phyloP scores from a whole-genome alignment of 2,113 vertebrate genomes.

The Seriola rivoliana region DNA sequence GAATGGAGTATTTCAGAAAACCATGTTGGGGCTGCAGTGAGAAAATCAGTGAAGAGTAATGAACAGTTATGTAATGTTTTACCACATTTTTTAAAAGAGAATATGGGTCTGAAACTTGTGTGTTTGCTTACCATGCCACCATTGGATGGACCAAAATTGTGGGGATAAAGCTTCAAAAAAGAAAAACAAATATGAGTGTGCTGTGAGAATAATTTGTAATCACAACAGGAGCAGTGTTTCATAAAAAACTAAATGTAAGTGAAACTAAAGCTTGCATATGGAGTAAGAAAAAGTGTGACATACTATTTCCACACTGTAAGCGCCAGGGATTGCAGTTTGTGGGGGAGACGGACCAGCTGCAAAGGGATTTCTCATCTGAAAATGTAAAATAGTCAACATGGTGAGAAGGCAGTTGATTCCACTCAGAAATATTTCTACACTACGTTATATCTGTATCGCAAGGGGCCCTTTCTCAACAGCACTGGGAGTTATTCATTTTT shows the following conservation, averaged over 20 bases:
- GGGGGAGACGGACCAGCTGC: constrained; percentile 47
- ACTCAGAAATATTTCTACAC: background rate
- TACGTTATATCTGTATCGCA: too few relatives aligned
- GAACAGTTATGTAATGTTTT: background rate
- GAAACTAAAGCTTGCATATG: background rate
- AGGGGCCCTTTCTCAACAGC: background rate
- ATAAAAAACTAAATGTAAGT: background rate
- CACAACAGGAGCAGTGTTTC: background rate
- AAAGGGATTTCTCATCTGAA: constrained; percentile 65
- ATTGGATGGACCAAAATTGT: constrained; percentile 65
- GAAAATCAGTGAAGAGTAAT: background rate
- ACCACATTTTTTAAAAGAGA: background rate
- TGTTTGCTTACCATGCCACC: constrained; percentile 58
- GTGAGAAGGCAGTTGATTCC: background rate
- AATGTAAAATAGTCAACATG: background rate
- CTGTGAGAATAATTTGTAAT: background rate
- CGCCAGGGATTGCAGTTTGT: constrained; percentile 63
- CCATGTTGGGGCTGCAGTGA: constrained; percentile 68
- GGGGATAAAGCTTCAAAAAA: constrained; percentile 75
- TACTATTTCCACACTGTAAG: constrained; percentile 84
- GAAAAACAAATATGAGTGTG: background rate
- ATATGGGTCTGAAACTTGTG: background rate
- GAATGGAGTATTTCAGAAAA: constrained; percentile 84
- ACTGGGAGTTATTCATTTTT: background rate
- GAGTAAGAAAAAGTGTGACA: constrained; percentile 14